phyloP scores from a whole-genome alignment of 2,113 vertebrate genomes.

The Anarhynchus alexandrinus region DNA sequence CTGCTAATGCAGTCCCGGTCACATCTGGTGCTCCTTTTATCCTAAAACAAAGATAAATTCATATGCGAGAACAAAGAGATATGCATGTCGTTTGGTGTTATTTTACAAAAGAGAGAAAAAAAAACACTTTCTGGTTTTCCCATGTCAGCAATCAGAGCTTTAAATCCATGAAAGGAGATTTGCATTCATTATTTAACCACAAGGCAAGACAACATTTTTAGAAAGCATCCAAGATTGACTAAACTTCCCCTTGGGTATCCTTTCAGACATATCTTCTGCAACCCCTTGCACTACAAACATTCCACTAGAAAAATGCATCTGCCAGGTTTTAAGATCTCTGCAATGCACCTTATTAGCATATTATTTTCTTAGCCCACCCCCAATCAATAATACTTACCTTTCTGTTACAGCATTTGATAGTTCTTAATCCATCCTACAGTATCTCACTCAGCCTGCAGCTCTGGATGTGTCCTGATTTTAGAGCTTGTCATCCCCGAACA shows the following conservation, averaged over 20 bases:
- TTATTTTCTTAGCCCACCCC: conserved; percentile 57
- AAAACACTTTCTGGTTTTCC: conserved; percentile 37
- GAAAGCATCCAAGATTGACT: conserved; percentile 54
- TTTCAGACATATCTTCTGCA: conserved; percentile 46
- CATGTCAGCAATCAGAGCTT: conserved; percentile 62
- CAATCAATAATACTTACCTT: conserved; percentile 70
- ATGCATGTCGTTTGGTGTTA: conserved; percentile 59
- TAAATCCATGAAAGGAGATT: conserved; percentile 67
- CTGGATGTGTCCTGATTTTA: conserved; percentile 57
- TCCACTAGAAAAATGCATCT: conserved; percentile 36
- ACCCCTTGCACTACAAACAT: conserved; percentile 27
- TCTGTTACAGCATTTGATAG: conserved; percentile 39
- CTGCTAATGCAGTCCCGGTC: conserved; percentile 14
- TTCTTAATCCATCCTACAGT: conserved; percentile 62
- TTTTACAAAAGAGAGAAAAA: conserved; percentile 41
- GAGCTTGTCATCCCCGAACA: conserved; percentile 42
- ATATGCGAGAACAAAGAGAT: conserved; percentile 57
- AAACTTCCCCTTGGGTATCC: conserved; percentile 47
- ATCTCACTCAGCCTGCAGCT: conserved; percentile 38
- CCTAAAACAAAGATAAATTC: conserved; percentile 61
- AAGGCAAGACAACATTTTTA: conserved; percentile 59
- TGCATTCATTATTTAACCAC: conserved; percentile 69
- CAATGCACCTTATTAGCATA: conserved; percentile 50
- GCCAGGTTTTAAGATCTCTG: conserved; percentile 32
- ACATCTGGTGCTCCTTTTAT: conserved; percentile 59